A percentile compares a stretch with the other conserved stretches of the same genome.
phyloP scores from a whole-genome alignment of 2,888 invertebrate genomes.

The Rhaphigaster nebulosa region DNA sequence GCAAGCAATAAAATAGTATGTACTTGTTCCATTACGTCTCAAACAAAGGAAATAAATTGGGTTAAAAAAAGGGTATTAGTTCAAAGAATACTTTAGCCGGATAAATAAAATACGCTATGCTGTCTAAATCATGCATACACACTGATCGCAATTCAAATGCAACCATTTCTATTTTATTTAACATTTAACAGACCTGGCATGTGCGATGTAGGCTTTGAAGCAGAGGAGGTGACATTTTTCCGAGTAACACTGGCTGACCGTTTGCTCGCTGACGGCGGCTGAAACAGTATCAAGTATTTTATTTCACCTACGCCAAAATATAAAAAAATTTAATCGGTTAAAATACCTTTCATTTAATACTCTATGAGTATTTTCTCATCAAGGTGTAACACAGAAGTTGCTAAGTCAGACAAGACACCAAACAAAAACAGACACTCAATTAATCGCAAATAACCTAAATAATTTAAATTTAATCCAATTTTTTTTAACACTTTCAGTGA shows the following conservation, averaged over 20 bases:
- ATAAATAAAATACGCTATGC: neutral
- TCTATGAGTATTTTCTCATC: neutral
- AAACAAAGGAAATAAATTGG: neutral
- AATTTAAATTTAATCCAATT: no score
- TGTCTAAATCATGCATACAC: slow-evolving; percentile 11
- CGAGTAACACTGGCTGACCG: slow-evolving; percentile 51
- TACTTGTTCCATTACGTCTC: neutral
- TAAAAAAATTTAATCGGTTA: neutral
- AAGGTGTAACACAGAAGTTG: neutral
- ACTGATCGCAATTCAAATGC: neutral
- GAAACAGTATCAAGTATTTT: slow-evolving; percentile 48
- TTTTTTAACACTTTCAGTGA: no score
- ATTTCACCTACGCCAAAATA: neutral
- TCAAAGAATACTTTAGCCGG: slow-evolving; percentile 1
- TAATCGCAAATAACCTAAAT: no score
- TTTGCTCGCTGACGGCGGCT: slow-evolving; percentile 56
- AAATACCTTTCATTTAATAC: neutral
- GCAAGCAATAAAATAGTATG: neutral
- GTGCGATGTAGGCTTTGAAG: slow-evolving; percentile 25
- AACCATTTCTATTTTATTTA: neutral
- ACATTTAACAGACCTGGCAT: slow-evolving; percentile 40
- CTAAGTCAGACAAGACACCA: neutral
- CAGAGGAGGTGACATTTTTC: slow-evolving; percentile 20
- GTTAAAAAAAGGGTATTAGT: slow-evolving; percentile 17
- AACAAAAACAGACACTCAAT: neutral